Evolutionary conservation across 2,113 vertebrate genomes (phyloP).

Genomic region (Ceyx cyanopectus): DNA sequence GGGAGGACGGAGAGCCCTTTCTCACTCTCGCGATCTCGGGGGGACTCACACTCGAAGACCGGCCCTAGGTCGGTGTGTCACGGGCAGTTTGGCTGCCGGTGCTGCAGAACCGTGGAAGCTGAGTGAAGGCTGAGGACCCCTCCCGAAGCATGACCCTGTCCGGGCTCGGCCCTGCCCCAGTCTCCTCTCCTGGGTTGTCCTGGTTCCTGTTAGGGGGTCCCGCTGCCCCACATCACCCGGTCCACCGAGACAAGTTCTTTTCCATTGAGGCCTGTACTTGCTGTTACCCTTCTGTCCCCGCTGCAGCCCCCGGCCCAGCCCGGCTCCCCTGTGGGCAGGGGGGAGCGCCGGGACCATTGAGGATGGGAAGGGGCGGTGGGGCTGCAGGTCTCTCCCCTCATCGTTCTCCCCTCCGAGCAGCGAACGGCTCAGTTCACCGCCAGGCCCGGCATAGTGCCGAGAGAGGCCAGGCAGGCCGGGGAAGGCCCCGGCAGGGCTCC

Average conservation of each 20-base stretch:
- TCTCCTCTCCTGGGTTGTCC: background rate
- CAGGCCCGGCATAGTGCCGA: background rate
- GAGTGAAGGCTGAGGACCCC: background rate
- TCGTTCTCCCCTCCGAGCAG: background rate
- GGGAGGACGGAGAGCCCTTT: background rate
- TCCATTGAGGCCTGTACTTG: background rate
- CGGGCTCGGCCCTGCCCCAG: background rate
- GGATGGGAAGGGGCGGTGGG: background rate
- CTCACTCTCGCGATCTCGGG: too few relatives aligned
- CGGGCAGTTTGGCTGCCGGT: accelerated
- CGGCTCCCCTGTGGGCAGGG: background rate
- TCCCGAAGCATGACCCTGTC: background rate
- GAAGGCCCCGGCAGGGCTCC: background rate
- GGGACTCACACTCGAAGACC: accelerated
- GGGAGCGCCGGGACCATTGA: background rate
- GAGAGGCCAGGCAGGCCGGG: background rate
- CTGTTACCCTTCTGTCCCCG: background rate
- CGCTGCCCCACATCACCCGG: too few relatives aligned
- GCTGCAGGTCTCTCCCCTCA: background rate
- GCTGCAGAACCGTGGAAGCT: background rate
- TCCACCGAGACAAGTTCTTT: background rate
- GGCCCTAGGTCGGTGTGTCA: background rate
- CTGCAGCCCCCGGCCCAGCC: background rate
- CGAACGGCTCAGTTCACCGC: background rate
- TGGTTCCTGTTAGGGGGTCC: background rate